Evolutionary conservation across 2,797 vertebrate species (phyloP).

Genomic region (Melanotaenia trifasciata): DNA sequence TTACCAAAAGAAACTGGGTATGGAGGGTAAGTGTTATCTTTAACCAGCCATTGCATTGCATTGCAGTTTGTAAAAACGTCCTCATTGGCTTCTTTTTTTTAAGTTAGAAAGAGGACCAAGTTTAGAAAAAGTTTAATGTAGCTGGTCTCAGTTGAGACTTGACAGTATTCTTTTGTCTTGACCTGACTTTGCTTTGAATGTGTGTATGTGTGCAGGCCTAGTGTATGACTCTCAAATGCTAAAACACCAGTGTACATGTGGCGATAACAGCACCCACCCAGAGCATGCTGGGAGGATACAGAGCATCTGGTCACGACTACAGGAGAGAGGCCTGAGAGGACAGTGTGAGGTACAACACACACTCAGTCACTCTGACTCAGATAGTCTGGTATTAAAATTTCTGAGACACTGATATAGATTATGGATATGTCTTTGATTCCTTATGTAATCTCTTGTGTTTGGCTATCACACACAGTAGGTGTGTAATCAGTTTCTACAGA

Average conservation of each 20-base stretch:
- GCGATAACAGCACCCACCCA: constrained; percentile 95
- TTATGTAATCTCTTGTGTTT: not conserved
- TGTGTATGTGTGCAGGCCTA: constrained; percentile 81
- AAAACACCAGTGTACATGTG: constrained; percentile 95
- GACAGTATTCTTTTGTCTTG: not conserved
- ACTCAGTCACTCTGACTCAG: not conserved
- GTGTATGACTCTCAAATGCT: constrained; percentile 97
- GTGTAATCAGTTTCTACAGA: not conserved
- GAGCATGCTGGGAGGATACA: constrained; percentile 98
- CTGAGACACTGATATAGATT: not conserved
- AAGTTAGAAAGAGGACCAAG: not conserved
- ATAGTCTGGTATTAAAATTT: not conserved
- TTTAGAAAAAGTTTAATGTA: not conserved
- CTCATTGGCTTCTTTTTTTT: not conserved
- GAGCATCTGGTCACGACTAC: constrained; percentile 97
- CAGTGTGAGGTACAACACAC: constrained; percentile 89
- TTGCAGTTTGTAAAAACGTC: not conserved
- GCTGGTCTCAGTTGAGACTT: not conserved
- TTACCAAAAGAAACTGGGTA: not conserved
- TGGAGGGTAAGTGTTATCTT: too few species aligned
- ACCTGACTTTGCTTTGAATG: not conserved
- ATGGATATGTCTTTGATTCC: not conserved
- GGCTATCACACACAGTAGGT: not conserved
- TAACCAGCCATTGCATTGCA: too few species aligned
- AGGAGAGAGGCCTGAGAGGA: constrained; percentile 91